Conservation (phyloP, 2,113 vertebrate genomes). For the Polyodon spathula region DNA sequence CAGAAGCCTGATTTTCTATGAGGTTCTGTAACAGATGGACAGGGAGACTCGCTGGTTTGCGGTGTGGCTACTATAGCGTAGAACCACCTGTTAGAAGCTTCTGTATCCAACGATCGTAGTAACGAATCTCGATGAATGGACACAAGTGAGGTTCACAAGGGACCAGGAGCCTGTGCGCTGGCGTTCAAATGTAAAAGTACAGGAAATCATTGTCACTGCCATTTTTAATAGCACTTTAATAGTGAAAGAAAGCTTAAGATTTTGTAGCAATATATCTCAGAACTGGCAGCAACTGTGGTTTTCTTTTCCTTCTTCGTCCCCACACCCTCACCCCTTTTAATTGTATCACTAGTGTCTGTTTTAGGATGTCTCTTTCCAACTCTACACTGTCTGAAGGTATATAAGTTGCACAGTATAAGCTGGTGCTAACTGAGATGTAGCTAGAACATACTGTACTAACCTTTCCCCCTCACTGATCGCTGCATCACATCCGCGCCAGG, state of each 20-base stretch:
- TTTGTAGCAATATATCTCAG: constrained; percentile 20
- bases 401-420: constrained; percentile 5
- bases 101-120: too few species aligned
- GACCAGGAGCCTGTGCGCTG: background rate
- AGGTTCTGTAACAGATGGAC: background rate
- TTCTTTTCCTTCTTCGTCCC: background rate
- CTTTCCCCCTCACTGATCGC: background rate
- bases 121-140: too few species aligned
- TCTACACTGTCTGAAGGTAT: background rate
- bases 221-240: constrained; percentile 7
- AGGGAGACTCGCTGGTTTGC: constrained; percentile 6
- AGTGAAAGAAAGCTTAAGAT: constrained; percentile 4
- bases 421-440: constrained; percentile 15
- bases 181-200: background rate
- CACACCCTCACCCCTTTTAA: background rate
- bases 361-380: background rate
- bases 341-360: background rate
- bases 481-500: too few species aligned
- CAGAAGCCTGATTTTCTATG: background rate
- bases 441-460: background rate
- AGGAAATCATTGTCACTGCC: background rate
- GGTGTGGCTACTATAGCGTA: too few species aligned
- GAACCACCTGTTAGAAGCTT: too few species aligned
- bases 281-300: constrained; percentile 6
- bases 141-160: constrained; percentile 4